Evolutionary conservation across 2,113 vertebrate species (phyloP).

Genomic region (Chunga burmeisteri): DNA sequence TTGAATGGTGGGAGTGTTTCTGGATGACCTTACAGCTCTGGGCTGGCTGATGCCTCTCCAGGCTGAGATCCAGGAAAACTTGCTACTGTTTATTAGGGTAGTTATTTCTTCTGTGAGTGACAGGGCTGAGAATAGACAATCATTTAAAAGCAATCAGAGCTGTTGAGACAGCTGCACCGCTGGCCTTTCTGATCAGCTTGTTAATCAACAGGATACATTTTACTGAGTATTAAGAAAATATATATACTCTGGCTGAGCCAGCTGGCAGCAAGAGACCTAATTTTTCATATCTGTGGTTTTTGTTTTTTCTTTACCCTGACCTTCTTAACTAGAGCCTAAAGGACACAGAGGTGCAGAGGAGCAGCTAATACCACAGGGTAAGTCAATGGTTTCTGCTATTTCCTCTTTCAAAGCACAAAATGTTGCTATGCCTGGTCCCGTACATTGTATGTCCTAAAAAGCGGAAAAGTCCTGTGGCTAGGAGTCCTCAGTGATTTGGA

Average conservation of each 20-base stretch:
- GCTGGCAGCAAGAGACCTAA: constrained; percentile 12
- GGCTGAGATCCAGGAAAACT: constrained; percentile 31
- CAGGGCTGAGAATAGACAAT: constrained; percentile 25
- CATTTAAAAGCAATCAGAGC: constrained; percentile 36
- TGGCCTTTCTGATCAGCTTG: constrained; percentile 50
- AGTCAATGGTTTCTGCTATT: neutral
- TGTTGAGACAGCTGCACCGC: constrained; percentile 59
- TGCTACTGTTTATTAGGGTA: constrained; percentile 28
- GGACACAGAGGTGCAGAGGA: constrained; percentile 43
- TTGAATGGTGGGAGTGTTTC: neutral
- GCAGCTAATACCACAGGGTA: constrained; percentile 50
- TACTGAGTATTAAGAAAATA: constrained; percentile 30
- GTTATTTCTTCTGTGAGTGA: constrained; percentile 32
- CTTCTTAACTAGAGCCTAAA: constrained; percentile 31
- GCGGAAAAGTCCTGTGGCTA: neutral
- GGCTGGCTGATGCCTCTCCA: constrained; percentile 1
- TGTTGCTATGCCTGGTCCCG: neutral
- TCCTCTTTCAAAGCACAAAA: neutral
- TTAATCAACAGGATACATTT: constrained; percentile 54
- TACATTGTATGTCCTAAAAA: neutral
- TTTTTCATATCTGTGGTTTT: neutral
- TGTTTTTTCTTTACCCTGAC: neutral
- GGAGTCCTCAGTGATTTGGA: neutral
- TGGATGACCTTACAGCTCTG: neutral
- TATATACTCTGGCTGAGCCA: constrained; percentile 8